These are phyloP conservation scores for Lepus americanus DNA, from an alignment of 2,113 vertebrate genomes.

Conservation along the genomic window DNA sequence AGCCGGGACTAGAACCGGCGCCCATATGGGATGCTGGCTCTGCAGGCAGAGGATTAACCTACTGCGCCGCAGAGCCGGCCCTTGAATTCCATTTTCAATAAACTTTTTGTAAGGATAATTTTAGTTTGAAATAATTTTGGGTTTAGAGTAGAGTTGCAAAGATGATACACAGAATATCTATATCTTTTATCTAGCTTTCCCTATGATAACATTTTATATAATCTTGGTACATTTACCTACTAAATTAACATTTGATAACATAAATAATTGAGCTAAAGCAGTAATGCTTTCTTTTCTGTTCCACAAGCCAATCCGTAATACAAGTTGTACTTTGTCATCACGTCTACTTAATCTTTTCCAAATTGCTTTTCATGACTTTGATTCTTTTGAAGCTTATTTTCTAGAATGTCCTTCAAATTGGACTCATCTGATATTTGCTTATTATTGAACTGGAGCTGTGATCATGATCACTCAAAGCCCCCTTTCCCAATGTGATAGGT, in stretches of 20 bases:
- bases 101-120: too few species aligned
- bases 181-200: background rate
- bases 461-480: background rate
- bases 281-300: background rate
- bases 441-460: background rate
- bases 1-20: too few species aligned
- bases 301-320: background rate
- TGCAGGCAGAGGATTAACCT: too few species aligned
- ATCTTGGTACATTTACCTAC: background rate
- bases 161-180: background rate
- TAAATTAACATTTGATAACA: background rate
- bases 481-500: background rate
- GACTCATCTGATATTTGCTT: background rate
- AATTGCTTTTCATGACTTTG: background rate
- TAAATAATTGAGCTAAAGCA: background rate
- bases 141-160: background rate
- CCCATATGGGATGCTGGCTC: too few species aligned
- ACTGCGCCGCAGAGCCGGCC: too few species aligned
- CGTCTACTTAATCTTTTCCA: background rate
- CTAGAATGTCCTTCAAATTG: background rate
- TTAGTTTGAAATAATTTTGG: background rate
- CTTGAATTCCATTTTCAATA: too few species aligned
- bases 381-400: background rate
- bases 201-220: background rate
- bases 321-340: background rate